Percentiles rank a stretch among this genome's conserved stretches.
Conservation (phyloP, 2,113 vertebrate species). For the Erythrolamprus reginae region DNA sequence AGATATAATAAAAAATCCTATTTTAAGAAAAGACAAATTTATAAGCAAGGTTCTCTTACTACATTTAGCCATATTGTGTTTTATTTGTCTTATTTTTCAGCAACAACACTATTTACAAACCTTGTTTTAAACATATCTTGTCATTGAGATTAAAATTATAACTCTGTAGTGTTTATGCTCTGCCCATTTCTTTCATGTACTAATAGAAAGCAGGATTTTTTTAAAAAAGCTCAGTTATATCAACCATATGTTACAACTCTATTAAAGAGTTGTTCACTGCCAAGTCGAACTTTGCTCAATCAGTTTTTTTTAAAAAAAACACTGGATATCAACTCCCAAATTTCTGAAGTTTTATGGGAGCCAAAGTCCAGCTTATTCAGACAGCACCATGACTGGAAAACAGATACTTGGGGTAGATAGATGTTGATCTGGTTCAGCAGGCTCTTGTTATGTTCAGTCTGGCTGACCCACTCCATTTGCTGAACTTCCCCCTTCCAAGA, state of each 20-base stretch:
- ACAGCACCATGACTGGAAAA: background rate
- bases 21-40: background rate
- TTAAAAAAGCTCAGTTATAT: background rate
- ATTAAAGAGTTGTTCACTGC: background rate
- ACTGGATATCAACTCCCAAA: background rate
- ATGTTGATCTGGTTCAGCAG: background rate
- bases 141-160: background rate
- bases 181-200: background rate
- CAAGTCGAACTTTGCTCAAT: background rate
- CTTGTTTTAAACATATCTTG: background rate
- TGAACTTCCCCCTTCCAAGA: background rate
- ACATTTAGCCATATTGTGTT: background rate
- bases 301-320: background rate
- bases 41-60: background rate
- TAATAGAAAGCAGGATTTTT: background rate
- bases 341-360: background rate
- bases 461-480: background rate
- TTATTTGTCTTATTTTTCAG: background rate
- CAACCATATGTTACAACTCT: background rate
- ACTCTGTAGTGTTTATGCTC: background rate
- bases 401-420: background rate
- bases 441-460: background rate
- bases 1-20: background rate
- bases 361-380: background rate
- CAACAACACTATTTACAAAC: background rate